phyloP scores from a whole-genome alignment of 2,797 vertebrate species.

The Leptodactylus fallax region DNA sequence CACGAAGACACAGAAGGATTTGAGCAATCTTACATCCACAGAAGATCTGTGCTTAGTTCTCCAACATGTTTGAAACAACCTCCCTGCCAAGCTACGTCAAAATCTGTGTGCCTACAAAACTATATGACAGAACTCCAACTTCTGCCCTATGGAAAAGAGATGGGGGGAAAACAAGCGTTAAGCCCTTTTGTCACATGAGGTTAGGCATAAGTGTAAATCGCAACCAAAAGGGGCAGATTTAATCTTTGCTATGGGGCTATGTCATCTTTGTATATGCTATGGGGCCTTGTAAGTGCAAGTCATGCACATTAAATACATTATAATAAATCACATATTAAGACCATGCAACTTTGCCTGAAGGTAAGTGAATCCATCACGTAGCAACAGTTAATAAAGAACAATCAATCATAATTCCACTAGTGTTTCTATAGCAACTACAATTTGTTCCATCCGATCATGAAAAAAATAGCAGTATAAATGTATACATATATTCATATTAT shows the following conservation, averaged over 20 bases:
- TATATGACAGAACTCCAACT: too few relatives aligned
- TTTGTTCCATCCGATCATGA: neutral
- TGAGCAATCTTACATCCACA: too few relatives aligned
- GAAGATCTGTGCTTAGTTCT: too few relatives aligned
- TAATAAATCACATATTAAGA: neutral
- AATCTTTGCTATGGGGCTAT: neutral
- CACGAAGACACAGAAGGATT: too few relatives aligned
- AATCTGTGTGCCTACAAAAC: too few relatives aligned
- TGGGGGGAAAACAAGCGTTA: neutral
- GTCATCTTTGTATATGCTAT: neutral
- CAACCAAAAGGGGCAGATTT: neutral
- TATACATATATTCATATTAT: neutral
- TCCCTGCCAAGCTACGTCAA: too few relatives aligned
- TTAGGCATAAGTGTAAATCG: neutral
- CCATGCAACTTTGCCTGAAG: neutral
- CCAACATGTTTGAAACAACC: too few relatives aligned
- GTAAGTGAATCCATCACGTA: slow-evolving; percentile 22
- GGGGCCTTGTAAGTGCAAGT: neutral
- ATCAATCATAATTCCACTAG: slow-evolving; percentile 11
- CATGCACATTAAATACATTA: neutral
- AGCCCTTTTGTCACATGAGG: neutral
- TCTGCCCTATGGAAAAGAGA: neutral
- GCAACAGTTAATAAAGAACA: neutral
- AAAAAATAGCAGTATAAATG: neutral
- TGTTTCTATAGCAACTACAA: slow-evolving; percentile 23